A percentile compares a stretch with the other conserved stretches of the same genome.
Conservation (phyloP, 1,140 invertebrate species). For the Orius laevigatus region DNA sequence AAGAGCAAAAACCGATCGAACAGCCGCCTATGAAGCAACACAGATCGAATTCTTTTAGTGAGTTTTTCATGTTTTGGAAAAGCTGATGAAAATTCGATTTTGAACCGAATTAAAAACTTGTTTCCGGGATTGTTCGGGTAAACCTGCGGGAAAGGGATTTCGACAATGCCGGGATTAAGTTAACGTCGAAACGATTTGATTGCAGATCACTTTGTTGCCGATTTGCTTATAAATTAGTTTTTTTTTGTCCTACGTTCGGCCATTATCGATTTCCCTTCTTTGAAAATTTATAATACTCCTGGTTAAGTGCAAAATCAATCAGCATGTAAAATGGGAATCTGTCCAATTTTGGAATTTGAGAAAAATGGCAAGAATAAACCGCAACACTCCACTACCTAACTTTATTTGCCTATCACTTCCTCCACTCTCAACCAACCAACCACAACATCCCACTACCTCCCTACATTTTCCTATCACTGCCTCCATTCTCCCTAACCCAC, state of each 20-base stretch:
- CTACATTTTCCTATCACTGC: too few species aligned
- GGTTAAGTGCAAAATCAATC: too few species aligned
- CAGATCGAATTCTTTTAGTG: slow-evolving; percentile 46
- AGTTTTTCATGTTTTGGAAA: slow-evolving; percentile 24
- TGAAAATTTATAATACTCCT: neutral
- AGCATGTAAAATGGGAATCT: too few species aligned
- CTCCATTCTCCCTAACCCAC: too few species aligned
- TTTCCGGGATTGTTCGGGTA: neutral
- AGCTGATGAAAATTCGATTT: neutral
- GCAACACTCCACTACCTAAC: too few species aligned
- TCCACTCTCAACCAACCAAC: too few species aligned
- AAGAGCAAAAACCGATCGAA: neutral
- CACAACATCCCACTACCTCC: too few species aligned
- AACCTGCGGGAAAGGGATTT: neutral
- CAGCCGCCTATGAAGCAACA: slow-evolving; percentile 28
- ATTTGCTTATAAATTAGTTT: neutral
- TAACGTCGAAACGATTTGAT: neutral
- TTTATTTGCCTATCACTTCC: too few species aligned
- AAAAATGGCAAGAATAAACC: too few species aligned
- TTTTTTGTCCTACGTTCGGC: neutral
- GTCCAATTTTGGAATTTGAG: too few species aligned
- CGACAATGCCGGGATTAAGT: too few species aligned
- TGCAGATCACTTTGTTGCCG: slow-evolving; percentile 3
- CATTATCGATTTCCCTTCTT: neutral
- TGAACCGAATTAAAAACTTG: neutral